Percentiles rank a stretch among this genome's conserved stretches.
Evolutionary conservation across 2,888 invertebrate species (phyloP).

Genomic region (Bellardia pandia): DNA sequence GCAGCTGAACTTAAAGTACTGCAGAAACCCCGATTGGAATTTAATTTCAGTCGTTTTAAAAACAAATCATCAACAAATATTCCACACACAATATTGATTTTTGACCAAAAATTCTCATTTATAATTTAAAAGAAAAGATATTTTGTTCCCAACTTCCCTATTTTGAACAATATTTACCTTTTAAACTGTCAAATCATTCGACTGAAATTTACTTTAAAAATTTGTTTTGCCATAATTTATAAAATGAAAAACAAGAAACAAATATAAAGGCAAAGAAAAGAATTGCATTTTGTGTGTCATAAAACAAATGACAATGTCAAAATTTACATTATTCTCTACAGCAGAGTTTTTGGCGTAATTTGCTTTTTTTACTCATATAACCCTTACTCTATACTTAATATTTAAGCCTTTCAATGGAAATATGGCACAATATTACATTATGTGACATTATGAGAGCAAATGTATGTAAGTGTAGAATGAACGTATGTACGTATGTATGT

Average conservation of each 20-base stretch:
- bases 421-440: slow-evolving; percentile 45
- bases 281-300: slow-evolving; percentile 39
- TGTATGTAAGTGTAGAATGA: not conserved
- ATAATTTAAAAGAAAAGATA: not conserved
- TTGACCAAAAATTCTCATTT: too few relatives aligned
- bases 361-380: not conserved
- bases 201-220: not conserved
- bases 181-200: slow-evolving; percentile 46
- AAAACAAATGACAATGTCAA: slow-evolving; percentile 62
- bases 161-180: slow-evolving; percentile 24
- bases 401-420: slow-evolving; percentile 48
- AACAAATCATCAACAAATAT: too few relatives aligned
- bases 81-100: too few relatives aligned
- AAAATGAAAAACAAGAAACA: slow-evolving; percentile 10
- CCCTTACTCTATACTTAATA: not conserved
- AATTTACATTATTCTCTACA: slow-evolving; percentile 32
- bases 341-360: slow-evolving; percentile 9
- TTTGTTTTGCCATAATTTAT: slow-evolving; percentile 2
- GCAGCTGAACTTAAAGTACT: too few relatives aligned
- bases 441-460: slow-evolving; percentile 48
- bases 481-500: not conserved
- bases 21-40: too few relatives aligned
- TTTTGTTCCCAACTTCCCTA: too few relatives aligned
- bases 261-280: not conserved
- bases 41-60: too few relatives aligned